Evolutionary conservation across 2,113 vertebrate genomes (phyloP).

Genomic region (Cricetomys ansorgei): DNA sequence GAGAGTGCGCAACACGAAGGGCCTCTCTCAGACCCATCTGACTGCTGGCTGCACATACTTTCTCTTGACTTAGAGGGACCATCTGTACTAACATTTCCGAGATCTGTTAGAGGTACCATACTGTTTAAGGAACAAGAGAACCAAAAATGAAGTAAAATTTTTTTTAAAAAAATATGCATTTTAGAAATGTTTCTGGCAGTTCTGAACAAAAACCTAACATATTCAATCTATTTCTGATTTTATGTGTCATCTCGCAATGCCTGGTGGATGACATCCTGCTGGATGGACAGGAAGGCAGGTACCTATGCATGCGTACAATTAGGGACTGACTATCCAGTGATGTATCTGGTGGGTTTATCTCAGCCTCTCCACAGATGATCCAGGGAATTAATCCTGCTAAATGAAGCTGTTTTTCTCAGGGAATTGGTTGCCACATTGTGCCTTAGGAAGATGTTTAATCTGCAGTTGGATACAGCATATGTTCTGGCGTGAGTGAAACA

Average conservation of each 20-base stretch:
- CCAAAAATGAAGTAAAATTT: neutral
- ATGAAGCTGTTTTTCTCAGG: conserved; percentile 57
- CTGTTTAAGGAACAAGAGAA: neutral
- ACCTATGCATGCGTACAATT: neutral
- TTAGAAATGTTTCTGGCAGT: conserved; percentile 8
- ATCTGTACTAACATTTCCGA: neutral
- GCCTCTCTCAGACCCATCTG: neutral
- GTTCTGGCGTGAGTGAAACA: neutral
- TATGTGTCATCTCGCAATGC: neutral
- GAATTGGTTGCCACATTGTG: conserved; percentile 41
- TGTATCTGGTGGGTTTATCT: neutral
- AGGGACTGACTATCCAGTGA: neutral
- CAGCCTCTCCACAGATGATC: neutral
- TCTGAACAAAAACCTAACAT: conserved; percentile 11
- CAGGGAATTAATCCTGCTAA: conserved; percentile 50
- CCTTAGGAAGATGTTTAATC: conserved; percentile 27
- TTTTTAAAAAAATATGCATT: neutral
- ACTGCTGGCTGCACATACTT: neutral
- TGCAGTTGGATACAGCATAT: neutral
- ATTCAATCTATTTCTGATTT: neutral
- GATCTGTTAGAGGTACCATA: neutral
- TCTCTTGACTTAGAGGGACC: neutral
- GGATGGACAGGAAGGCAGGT: neutral
- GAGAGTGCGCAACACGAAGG: neutral
- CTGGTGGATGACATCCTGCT: neutral